Conservation (phyloP, 2,888 invertebrate genomes). For the Idaea biselata region DNA sequence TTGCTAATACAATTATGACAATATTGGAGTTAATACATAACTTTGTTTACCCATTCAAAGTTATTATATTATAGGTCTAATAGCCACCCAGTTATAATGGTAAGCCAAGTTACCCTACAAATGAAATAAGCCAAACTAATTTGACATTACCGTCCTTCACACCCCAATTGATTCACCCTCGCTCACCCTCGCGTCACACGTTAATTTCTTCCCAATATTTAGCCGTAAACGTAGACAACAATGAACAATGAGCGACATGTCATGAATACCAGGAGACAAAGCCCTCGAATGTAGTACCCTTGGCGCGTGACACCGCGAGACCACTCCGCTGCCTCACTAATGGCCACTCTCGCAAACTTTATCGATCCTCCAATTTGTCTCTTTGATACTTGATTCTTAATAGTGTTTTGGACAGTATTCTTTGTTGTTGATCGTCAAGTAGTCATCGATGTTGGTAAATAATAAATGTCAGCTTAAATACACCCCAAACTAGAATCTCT, state of each 20-base stretch:
- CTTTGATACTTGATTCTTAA: slow-evolving; percentile 4
- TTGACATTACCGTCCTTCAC: background rate
- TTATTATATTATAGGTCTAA: too few relatives aligned
- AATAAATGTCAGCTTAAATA: slow-evolving; percentile 35
- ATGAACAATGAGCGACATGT: slow-evolving; percentile 42
- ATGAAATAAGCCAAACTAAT: background rate
- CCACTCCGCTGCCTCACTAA: slow-evolving; percentile 14
- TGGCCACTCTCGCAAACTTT: slow-evolving; percentile 18
- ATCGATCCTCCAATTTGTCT: slow-evolving; percentile 21
- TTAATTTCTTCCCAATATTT: slow-evolving; percentile 1
- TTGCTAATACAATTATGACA: too few relatives aligned
- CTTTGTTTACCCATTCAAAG: too few relatives aligned
- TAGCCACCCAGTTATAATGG: background rate
- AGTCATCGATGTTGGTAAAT: slow-evolving; percentile 17
- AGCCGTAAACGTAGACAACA: slow-evolving; percentile 27
- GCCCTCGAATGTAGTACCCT: slow-evolving; percentile 15
- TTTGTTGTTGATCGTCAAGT: background rate
- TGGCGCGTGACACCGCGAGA: slow-evolving; percentile 12
- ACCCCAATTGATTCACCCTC: background rate
- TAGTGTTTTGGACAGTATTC: background rate
- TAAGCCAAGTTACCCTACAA: background rate
- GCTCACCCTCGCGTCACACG: background rate
- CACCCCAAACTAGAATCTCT: background rate
- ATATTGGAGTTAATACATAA: too few relatives aligned
- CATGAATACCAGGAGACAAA: slow-evolving; percentile 33